Conservation (phyloP, 2,113 vertebrate species). For the Brachyhypopomus occidentalis region DNA sequence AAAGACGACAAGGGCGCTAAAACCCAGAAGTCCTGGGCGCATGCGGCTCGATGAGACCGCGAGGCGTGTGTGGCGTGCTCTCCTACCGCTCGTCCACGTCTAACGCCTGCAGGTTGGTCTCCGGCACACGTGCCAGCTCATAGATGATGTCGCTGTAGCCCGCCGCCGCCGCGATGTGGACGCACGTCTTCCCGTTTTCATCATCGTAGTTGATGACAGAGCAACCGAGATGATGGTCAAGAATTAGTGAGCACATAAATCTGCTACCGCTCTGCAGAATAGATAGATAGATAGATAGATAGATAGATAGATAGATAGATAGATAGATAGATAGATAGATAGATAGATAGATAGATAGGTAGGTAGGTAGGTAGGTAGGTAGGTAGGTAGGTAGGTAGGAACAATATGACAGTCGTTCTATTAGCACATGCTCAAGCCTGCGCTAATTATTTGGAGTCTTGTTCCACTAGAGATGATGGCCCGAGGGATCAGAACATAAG, state of each 20-base stretch:
- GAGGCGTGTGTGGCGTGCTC: neutral
- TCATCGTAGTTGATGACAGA: conserved; percentile 88
- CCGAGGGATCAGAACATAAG: neutral
- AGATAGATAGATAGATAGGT: neutral
- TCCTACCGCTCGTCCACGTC: conserved; percentile 87
- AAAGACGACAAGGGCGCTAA: neutral
- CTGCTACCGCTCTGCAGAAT: conserved; percentile 81
- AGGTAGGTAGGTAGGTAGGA: neutral
- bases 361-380: neutral
- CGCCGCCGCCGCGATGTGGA: conserved; percentile 79
- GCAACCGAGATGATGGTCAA: conserved; percentile 81
- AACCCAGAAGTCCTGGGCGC: neutral
- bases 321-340: too few relatives aligned
- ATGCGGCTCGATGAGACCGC: neutral
- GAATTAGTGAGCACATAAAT: conserved; percentile 82
- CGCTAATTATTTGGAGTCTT: neutral
- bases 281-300: neutral
- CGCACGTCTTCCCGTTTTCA: conserved; percentile 85
- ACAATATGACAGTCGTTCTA: neutral
- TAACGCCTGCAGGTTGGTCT: conserved; percentile 87
- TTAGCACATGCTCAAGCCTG: neutral
- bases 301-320: neutral
- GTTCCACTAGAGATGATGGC: conserved; percentile 4
- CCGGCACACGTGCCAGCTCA: conserved; percentile 80
- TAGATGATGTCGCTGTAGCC: conserved; percentile 85